Conservation (phyloP, 1,140 invertebrate species). For the Panulirus ornatus region DNA sequence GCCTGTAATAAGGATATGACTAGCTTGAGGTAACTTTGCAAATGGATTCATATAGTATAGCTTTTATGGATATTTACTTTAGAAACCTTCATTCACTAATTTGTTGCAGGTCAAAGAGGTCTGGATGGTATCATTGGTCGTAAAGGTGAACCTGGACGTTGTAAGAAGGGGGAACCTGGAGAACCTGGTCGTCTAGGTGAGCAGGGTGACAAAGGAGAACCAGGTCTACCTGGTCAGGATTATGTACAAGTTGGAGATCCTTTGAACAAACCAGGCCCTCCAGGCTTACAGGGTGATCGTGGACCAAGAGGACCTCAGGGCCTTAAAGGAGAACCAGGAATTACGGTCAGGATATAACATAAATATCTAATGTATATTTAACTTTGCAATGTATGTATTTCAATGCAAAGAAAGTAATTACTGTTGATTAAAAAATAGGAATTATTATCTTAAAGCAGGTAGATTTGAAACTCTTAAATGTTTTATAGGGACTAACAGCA, state of each 20-base stretch:
- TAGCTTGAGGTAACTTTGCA: no score
- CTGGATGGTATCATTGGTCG: conserved; percentile 77
- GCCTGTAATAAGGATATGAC: no score
- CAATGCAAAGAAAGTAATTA: no score
- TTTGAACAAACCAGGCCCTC: conserved; percentile 76
- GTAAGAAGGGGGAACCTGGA: conserved; percentile 78
- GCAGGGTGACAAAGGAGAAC: conserved; percentile 78
- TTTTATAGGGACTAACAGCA: no score
- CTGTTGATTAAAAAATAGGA: no score
- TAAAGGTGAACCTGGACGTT: conserved; percentile 80
- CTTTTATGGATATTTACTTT: no score
- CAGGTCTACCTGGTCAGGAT: conserved; percentile 78
- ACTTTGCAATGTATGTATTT: no score
- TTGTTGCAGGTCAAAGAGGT: conserved; percentile 23
- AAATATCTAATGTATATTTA: no score
- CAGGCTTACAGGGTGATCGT: conserved; percentile 73
- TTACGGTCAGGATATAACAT: conserved; percentile 37
- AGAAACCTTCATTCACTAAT: not conserved
- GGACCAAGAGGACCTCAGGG: conserved; percentile 77
- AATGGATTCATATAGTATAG: no score
- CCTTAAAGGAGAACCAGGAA: conserved; percentile 41
- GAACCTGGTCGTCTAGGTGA: conserved; percentile 80
- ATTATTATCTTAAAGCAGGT: no score
- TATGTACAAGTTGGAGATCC: conserved; percentile 82
- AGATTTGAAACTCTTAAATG: no score